Evolutionary conservation across 2,888 invertebrate genomes (phyloP), one percentile per base, ranked within the genome.

Genomic region (Cybosia mesomella): DNA sequence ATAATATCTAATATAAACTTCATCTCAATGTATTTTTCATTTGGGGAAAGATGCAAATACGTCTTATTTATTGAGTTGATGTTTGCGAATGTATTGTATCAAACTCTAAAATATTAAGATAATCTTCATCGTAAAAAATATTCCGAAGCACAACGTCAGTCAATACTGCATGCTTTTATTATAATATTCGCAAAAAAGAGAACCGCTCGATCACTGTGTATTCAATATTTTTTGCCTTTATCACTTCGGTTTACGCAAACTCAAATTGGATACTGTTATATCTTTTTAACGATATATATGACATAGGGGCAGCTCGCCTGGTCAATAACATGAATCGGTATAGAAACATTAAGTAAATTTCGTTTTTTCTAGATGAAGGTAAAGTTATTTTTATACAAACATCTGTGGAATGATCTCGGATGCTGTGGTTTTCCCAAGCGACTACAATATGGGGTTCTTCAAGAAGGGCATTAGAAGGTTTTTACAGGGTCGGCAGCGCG

Each of bases 231-330:
- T 85, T 83, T 84, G 68, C 74, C 69, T 79, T 78, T 82, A 76
- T 74, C 69, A 76, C 73, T 80, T 64, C 68, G 70, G 72, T 84
- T 87, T 84, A 83, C 84, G 82, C 80, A 85, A 87, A 77, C 63
- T n/a, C 60, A 72, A 80, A 77, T 77, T 78, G 75, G 72, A 74
- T 67, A 76, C 73, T 77, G 76, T 79, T 77, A 76, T 77, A 68
- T 68, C 62, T 64, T 78, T 75, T 81, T 79, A 77, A 79, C 69
- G 75, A 49, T 49, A 79, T 68, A 66, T 72, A 72, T 74, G 79
- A 77, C 73, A 75, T 73, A 74, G 67, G 54, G 69, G 39, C 67
- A 66, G 55, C 64, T 64, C 58, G 76, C 11, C 65, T 59, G 60
- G 73, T 72, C 75, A 81, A 74, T 75, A 73, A 69, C 59, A 59